Evolutionary conservation across 2,113 vertebrate species (phyloP).

Genomic region (Peucedramus taeniatus): DNA sequence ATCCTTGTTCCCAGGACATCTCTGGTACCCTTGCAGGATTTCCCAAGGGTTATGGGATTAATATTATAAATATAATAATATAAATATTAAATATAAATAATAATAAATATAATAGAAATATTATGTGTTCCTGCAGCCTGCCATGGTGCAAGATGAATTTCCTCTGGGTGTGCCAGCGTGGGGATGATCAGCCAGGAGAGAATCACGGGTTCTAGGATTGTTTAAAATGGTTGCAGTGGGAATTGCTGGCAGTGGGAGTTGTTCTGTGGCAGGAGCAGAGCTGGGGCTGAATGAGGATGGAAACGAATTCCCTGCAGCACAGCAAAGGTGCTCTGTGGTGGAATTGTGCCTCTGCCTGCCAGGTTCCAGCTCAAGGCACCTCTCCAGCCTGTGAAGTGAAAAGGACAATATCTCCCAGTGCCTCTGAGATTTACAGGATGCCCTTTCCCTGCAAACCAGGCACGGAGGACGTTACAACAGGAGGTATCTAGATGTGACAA

Average conservation of each 20-base stretch:
- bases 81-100: too few species aligned
- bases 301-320: background rate
- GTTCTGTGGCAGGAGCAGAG: fast-evolving
- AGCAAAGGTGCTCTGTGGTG: background rate
- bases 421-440: background rate
- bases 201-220: background rate
- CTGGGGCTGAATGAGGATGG: background rate
- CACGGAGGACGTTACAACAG: background rate
- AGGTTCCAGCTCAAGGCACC: background rate
- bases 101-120: background rate
- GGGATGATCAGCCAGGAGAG: background rate
- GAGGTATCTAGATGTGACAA: background rate
- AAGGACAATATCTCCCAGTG: background rate
- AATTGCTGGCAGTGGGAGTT: background rate
- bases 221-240: background rate
- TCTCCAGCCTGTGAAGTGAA: background rate
- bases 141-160: background rate
- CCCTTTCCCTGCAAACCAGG: background rate
- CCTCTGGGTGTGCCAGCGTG: background rate
- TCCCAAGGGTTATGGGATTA: background rate
- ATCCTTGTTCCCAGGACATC: background rate
- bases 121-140: background rate
- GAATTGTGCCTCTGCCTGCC: background rate
- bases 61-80: too few species aligned
- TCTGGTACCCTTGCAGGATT: background rate